Base-by-base conservation (phyloP, 1,140 invertebrate genomes). In the Drosophila teissieri region DNA sequence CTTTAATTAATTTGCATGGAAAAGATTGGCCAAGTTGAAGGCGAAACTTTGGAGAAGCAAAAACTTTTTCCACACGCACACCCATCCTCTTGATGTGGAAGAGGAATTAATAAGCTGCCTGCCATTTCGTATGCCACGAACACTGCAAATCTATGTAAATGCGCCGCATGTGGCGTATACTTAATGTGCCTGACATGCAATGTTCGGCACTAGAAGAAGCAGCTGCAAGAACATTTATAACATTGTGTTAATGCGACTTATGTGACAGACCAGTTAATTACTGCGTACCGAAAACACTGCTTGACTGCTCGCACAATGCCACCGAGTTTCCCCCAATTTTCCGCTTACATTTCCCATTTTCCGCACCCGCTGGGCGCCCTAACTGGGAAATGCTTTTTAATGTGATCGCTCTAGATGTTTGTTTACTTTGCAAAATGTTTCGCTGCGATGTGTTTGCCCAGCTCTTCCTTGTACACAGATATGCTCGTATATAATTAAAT, bases 201-300 rank as follows among this genome's bases (percentile, higher is more conserved):
- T 64, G 73, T 63, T 56, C 39, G 58, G 46, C 67, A 44, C 54
- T 40, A 34, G 14, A 31, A 60, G 15, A 31, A 58, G 56, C 68
- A 76, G 72, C 67, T 61, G 67, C 78, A 73, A 54, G 73, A 67
- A 85, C 81, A 88, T 85, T 85, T 81, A 73, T 62, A 61, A 78
- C 85, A 89, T 89, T 90, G 81, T 89, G 84, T 89, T 89, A 89
- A 84, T 90, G 80, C 85, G 84, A 83, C 77, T 89, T 84, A 78
- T 89, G 80, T 89, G 84, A 89, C 84, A 89, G 82, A 79, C 57
- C 69, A 84, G 84, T 90, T 89, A 89, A 89, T 89, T 89, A 90
- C 80, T 52, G 64, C 44, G 19, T 78, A 48, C 53, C 63, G 57
- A 75, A 69, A 65, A 85, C 74, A 72, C 65, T 75, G 27, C 44